phyloP scores from a whole-genome alignment of 2,797 vertebrate genomes.

The Clarias platycephalus region DNA sequence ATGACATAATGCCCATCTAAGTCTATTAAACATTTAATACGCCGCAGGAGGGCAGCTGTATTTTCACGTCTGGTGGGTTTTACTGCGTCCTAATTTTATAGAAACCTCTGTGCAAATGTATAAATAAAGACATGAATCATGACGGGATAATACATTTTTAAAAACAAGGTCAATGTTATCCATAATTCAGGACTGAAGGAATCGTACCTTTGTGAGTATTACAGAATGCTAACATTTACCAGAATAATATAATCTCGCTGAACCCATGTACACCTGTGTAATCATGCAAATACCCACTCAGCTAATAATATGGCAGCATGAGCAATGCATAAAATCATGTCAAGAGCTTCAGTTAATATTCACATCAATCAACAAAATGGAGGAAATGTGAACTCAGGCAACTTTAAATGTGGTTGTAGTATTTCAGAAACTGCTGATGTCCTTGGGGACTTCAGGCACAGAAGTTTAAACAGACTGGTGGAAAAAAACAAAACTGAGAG shows the following conservation, averaged over 20 bases:
- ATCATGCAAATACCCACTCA: neutral
- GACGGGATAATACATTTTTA: neutral
- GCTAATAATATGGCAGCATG: neutral
- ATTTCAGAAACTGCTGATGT: neutral
- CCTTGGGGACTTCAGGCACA: neutral
- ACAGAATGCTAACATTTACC: neutral
- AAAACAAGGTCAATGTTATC: constrained; percentile 4
- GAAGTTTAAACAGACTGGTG: neutral
- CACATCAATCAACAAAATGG: neutral
- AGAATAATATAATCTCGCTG: neutral
- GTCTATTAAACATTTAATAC: constrained; percentile 59
- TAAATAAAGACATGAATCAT: neutral
- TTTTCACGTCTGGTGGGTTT: neutral
- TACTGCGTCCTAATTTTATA: neutral
- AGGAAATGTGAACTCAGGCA: neutral
- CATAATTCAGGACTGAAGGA: neutral
- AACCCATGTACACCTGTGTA: neutral
- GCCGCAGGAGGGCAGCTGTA: constrained; percentile 19
- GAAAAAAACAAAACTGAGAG: neutral
- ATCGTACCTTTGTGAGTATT: neutral
- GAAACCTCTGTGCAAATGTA: neutral
- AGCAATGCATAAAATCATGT: neutral
- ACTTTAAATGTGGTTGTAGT: neutral
- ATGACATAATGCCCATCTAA: constrained; percentile 66
- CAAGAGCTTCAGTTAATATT: neutral